Base-by-base conservation (phyloP, 2,113 vertebrate species). In the Scartelaos histophorus region DNA sequence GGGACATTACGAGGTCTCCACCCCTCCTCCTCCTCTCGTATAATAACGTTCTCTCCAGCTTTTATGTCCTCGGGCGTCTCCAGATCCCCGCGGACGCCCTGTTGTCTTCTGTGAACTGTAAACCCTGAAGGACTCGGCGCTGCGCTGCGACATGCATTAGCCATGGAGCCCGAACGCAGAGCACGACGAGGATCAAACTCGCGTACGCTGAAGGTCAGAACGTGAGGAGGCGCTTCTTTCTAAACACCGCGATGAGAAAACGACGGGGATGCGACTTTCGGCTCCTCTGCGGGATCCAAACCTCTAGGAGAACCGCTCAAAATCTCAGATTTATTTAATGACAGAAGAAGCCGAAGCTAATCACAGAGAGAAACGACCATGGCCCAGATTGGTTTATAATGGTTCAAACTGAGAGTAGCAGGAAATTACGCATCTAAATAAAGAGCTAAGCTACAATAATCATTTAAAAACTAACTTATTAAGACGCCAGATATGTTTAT, bases 151-250 rank as follows among this genome's bases (percentile, higher is more conserved):
- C 85, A 89, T 73, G 82, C 85, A 79, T 79, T 81, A 73, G 71
- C 70, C 57, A 75, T 82, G 77, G 73, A 62, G n/a, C 82, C 72
- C 76, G 76, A 47, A 78, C 78, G 76, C 79, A 75, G 75, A 84
- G 82, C 77, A 81, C 84, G 85, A 86, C 83, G 80, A 77, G 79
- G 85, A 87, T 88, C 82, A 88, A 90, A 89, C 84, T 84, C 78
- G 70, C 67, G 88, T 80, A 80, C 87, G 74, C 74, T 84, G 82
- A 90, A 92, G 90, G 90, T 88, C 87, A 90, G 66, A 81, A 86
- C 22, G 13, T 73, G 79, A 70, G 69, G 6, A 62, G 25, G 81
- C 51, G 71, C 88, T 84, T 82, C 81, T 81, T 82, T 61, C 83
- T 81, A 80, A 85, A 79, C 66, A 43, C 74, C 83, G 65, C 83